Evolutionary conservation across 2,113 vertebrate genomes (phyloP), one percentile per base, ranked within the genome.

Genomic region (Nesoenas mayeri): DNA sequence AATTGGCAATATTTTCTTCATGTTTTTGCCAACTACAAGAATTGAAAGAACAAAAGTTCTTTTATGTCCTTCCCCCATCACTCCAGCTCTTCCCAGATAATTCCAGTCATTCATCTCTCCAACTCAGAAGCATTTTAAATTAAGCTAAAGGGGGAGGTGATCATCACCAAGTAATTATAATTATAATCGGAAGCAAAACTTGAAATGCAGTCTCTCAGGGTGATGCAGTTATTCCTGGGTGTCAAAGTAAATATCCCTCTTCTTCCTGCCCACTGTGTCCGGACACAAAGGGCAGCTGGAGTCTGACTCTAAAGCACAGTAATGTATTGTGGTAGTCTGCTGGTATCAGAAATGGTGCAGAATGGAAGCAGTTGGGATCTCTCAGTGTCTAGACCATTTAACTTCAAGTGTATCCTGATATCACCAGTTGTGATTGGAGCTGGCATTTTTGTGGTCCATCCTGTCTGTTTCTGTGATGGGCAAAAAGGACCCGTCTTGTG

Each of bases 81-180:
- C 74, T 91, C 36, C 51, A 88, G 47, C 64, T 90, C 94, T 96
- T 95, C 91, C 84, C 74, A 94, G 54, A 54, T 95, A 93, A 96
- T 97, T 93, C 96, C 53, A 95, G 91, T 89, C 62, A 54, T 73
- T 95, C 87, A 85, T 82, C 62, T 94, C 58, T 94, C 66, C 87
- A 96, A 73, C 74, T 95, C 85, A 87, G 91, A 89, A 94, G 21
- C 58, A 82, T 89, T 94, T 95, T 78, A 95, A 97, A 95, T 97
- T 95, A 93, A 95, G 67, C 70, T 91, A 79, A 93, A 93, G 54
- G 50, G 48, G 80, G 93, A 95, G 79, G 62, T 89, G 78, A 91
- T 94, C 81, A 89, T 95, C 87, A 93, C 88, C 66, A 96, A 85
- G 81, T 93, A 96, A 96, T 96, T 96, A 94, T 81, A 95, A 95